A percentile compares a stretch with the other conserved stretches of the same genome.
phyloP scores from a whole-genome alignment of 2,888 invertebrate species.

The Drosophila cyrtoloma region DNA sequence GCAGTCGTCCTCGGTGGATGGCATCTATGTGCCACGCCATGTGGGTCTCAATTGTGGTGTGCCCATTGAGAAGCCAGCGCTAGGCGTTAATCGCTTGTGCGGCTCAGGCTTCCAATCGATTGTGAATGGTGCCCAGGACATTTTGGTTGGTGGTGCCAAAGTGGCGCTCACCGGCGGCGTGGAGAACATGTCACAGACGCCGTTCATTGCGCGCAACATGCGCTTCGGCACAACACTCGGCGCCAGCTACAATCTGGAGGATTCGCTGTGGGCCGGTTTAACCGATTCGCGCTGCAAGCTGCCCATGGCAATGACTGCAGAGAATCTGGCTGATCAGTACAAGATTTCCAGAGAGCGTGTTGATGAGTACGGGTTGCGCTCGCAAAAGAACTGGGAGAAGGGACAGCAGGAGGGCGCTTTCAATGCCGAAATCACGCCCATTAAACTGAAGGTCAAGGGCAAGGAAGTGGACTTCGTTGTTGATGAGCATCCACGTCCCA shows the following conservation, averaged over 20 bases:
- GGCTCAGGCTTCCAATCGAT: conserved; percentile 99
- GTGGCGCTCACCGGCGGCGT: conserved; percentile 96
- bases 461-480: conserved; percentile 91
- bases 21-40: conserved; percentile 94
- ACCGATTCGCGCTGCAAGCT: conserved; percentile 95
- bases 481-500: conserved; percentile 92
- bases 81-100: conserved; percentile 96
- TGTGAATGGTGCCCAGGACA: conserved; percentile 96
- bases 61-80: conserved; percentile 93
- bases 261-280: conserved; percentile 95
- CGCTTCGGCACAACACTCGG: conserved; percentile 96
- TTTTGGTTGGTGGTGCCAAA: conserved; percentile 92
- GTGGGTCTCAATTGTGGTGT: conserved; percentile 94
- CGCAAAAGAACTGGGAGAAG: conserved; percentile 95
- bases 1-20: conserved; percentile 92
- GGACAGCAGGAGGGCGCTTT: conserved; percentile 95
- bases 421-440: conserved; percentile 94
- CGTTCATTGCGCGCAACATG: conserved; percentile 93
- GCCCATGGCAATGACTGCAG: conserved; percentile 98
- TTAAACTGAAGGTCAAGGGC: conserved; percentile 93
- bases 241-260: conserved; percentile 91
- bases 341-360: conserved; percentile 92
- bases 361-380: conserved; percentile 93
- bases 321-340: conserved; percentile 95
- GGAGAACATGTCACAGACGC: conserved; percentile 98